Conservation (phyloP, 2,888 invertebrate genomes). For the Odontocerum albicorne region DNA sequence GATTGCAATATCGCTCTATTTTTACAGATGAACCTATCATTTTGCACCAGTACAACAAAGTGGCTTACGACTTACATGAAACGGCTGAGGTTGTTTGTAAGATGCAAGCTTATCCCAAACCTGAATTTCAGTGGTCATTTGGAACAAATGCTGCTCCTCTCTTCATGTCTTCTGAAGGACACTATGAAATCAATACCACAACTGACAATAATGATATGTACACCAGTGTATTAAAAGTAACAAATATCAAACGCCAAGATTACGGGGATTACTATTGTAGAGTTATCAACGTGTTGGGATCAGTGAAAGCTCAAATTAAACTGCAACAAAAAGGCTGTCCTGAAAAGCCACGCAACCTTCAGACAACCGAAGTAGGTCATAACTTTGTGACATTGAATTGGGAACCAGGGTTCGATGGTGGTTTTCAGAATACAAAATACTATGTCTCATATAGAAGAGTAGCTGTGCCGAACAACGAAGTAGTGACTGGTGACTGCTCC, state of each 20-base stretch:
- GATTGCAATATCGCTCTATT: not conserved
- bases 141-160: constrained; percentile 73
- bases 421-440: constrained; percentile 82
- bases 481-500: constrained; percentile 63
- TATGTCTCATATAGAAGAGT: constrained; percentile 80
- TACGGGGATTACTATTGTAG: constrained; percentile 92
- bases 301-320: constrained; percentile 71
- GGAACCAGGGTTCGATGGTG: constrained; percentile 92
- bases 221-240: constrained; percentile 73
- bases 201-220: constrained; percentile 85
- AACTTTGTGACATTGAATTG: constrained; percentile 80
- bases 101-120: constrained; percentile 90
- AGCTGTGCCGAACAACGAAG: constrained; percentile 60
- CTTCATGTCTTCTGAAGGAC: constrained; percentile 79
- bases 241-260: constrained; percentile 76
- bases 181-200: constrained; percentile 82
- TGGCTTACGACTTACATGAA: constrained; percentile 83
- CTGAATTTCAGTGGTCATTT: constrained; percentile 91
- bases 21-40: constrained; percentile 79
- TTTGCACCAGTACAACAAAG: constrained; percentile 82
- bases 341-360: constrained; percentile 75
- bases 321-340: constrained; percentile 87
- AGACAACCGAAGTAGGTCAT: constrained; percentile 73
- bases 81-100: constrained; percentile 85
- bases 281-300: constrained; percentile 81